Evolutionary conservation across 2,888 invertebrate genomes (phyloP).

Genomic region (Andrena chrysosceles): DNA sequence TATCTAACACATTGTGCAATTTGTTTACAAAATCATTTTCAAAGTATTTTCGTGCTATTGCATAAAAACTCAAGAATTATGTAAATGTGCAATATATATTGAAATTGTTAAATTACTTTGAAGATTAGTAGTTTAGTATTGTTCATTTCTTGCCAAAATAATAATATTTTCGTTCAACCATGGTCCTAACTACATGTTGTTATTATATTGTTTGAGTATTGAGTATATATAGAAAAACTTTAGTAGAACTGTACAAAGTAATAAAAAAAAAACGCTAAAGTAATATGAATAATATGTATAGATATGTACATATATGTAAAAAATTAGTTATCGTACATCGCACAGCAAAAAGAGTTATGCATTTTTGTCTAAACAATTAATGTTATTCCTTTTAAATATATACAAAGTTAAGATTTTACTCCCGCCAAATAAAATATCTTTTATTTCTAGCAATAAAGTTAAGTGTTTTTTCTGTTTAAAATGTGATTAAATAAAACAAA

Average conservation of each 20-base stretch:
- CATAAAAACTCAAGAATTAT: constrained; percentile 8
- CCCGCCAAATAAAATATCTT: not conserved
- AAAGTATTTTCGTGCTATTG: constrained; percentile 18
- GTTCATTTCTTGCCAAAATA: constrained; percentile 17
- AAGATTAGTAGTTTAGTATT: constrained; percentile 13
- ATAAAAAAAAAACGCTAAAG: not conserved
- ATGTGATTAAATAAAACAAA: not conserved
- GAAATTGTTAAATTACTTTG: constrained; percentile 9
- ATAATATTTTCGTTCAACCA: constrained; percentile 30
- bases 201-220: not conserved
- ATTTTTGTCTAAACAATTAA: constrained; percentile 23
- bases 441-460: constrained; percentile 31
- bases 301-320: constrained; percentile 64
- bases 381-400: constrained; percentile 6
- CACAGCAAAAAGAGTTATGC: constrained; percentile 14
- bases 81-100: constrained; percentile 36
- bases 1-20: constrained; percentile 34
- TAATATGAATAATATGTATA: constrained; percentile 41
- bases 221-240: not conserved
- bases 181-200: constrained; percentile 47
- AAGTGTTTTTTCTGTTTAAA: not conserved
- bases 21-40: constrained; percentile 11
- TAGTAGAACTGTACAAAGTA: constrained; percentile 21
- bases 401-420: not conserved
- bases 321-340: constrained; percentile 28